These are phyloP conservation scores for Fabriciana adippe DNA, from an alignment of 2,888 invertebrate genomes.

Conservation along the genomic window DNA sequence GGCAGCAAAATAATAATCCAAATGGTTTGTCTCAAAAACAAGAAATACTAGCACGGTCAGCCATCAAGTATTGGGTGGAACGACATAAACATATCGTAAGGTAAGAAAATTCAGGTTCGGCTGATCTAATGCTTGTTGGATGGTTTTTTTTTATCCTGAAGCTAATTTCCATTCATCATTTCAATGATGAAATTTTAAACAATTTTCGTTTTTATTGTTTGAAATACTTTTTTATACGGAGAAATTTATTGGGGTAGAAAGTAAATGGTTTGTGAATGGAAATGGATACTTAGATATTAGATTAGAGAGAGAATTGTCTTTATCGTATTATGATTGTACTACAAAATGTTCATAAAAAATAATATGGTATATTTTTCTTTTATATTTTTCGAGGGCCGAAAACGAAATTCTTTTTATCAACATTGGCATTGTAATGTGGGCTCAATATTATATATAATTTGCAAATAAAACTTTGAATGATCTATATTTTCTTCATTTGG, in stretches of 20 bases:
- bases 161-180: neutral
- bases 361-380: too few species aligned
- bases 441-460: too few species aligned
- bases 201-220: too few species aligned
- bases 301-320: neutral
- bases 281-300: neutral
- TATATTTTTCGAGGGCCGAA: too few species aligned
- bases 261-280: conserved; percentile 1
- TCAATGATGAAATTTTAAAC: too few species aligned
- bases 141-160: neutral
- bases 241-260: neutral
- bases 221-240: too few species aligned
- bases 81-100: conserved; percentile 94
- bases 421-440: too few species aligned
- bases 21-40: conserved; percentile 92
- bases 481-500: too few species aligned
- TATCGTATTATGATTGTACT: neutral
- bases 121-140: neutral
- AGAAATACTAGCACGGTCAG: conserved; percentile 91
- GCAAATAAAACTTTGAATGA: too few species aligned
- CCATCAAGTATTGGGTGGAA: conserved; percentile 95
- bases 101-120: conserved; percentile 67
- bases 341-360: neutral
- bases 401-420: too few species aligned
- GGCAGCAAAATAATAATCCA: conserved; percentile 81